These are phyloP conservation scores for Fukomys damarensis DNA, from an alignment of 2,113 vertebrate species.

Conservation along the genomic window DNA sequence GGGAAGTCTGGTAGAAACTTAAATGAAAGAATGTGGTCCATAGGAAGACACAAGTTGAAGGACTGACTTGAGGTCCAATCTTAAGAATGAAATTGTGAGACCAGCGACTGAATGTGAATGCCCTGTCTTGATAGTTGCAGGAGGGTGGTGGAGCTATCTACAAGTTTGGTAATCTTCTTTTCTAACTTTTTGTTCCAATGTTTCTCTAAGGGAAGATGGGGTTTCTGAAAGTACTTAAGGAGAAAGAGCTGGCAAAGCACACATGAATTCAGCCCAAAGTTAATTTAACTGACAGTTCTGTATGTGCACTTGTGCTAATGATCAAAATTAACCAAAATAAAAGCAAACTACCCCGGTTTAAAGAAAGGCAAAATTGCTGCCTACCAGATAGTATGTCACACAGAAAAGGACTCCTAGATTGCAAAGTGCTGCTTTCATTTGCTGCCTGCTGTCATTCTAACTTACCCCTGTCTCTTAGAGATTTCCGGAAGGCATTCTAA, in stretches of 20 bases:
- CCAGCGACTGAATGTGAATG: not conserved
- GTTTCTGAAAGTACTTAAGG: conserved; percentile 49
- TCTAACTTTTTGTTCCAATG: not conserved
- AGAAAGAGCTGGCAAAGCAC: conserved; percentile 36
- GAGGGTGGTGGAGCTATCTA: not conserved
- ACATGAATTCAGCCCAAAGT: conserved; percentile 54
- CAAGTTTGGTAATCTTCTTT: not conserved
- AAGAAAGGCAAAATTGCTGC: conserved; percentile 38
- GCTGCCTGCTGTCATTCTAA: conserved; percentile 63
- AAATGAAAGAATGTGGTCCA: not conserved
- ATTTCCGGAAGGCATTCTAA: conserved; percentile 62
- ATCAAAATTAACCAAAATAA: conserved; percentile 70
- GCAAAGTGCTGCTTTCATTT: conserved; percentile 2
- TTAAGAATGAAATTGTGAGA: not conserved
- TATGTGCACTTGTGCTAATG: conserved; percentile 60
- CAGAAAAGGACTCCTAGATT: conserved; percentile 15
- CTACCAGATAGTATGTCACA: not conserved
- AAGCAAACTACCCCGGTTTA: conserved; percentile 25
- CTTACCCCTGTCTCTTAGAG: conserved; percentile 14
- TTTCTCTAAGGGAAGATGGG: conserved; percentile 8
- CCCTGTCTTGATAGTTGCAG: not conserved
- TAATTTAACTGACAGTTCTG: conserved; percentile 63
- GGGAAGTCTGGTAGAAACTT: not conserved
- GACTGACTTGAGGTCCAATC: not conserved
- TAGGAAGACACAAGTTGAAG: not conserved